Conservation (phyloP, 1,140 invertebrate species). For the Conus betulinus region DNA sequence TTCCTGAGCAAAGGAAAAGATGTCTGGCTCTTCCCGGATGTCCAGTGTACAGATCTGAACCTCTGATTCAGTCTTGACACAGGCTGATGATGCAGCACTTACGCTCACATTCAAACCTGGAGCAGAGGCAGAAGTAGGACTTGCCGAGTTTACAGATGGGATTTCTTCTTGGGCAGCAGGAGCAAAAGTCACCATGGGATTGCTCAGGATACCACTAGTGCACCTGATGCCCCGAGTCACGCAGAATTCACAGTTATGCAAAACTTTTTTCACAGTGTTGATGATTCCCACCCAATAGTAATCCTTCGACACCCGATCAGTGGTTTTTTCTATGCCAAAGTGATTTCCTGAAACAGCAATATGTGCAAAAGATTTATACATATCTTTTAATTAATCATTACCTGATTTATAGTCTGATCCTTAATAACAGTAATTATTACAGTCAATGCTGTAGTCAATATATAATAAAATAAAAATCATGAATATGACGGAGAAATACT, state of each 20-base stretch:
- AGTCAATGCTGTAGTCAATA: too few relatives aligned
- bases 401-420: not conserved
- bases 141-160: not conserved
- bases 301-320: not conserved
- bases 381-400: not conserved
- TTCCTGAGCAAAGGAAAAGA: constrained; percentile 17
- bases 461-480: too few relatives aligned
- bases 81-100: not conserved
- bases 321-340: constrained; percentile 41
- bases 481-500: too few relatives aligned
- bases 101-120: not conserved
- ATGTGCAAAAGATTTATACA: not conserved
- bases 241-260: constrained; percentile 34
- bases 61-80: not conserved
- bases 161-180: not conserved
- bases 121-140: not conserved
- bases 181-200: not conserved
- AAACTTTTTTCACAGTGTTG: constrained; percentile 26
- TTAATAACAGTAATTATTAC: not conserved
- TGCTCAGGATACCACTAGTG: not conserved
- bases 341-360: constrained; percentile 37
- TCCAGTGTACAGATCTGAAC: not conserved
- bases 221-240: constrained; percentile 16
- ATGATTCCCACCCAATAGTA: constrained; percentile 45
- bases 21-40: not conserved